phyloP scores from a whole-genome alignment of 1,140 invertebrate genomes.

The Hyles vespertilio region DNA sequence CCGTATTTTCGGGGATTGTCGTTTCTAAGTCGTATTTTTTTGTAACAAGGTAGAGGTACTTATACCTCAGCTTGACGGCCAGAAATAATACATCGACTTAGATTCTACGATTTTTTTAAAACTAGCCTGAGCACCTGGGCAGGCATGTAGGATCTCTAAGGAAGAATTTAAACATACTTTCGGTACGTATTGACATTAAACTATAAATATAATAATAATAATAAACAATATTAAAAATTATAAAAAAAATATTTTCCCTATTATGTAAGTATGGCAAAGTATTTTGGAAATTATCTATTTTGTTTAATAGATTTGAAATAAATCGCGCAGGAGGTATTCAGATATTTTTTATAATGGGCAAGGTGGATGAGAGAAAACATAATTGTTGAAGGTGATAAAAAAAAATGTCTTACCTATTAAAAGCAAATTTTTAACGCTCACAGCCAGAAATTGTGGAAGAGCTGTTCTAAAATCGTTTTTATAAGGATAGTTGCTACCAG shows the following conservation, averaged over 20 bases:
- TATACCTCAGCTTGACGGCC: no score
- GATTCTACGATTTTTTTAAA: no score
- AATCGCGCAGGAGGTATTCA: background rate
- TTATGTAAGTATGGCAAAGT: background rate
- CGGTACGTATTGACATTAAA: no score
- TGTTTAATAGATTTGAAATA: background rate
- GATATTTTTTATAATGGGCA: background rate
- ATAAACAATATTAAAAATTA: background rate
- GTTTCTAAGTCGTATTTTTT: no score
- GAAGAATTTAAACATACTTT: no score
- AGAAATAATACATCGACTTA: no score
- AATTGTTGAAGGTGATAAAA: background rate
- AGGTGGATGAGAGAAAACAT: background rate
- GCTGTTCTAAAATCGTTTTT: conserved; percentile 70
- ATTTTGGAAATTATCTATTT: background rate
- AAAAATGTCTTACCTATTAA: conserved; percentile 67
- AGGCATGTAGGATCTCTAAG: no score
- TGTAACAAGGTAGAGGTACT: no score
- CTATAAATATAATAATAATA: background rate
- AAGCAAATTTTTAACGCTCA: conserved; percentile 80
- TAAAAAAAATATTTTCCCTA: background rate
- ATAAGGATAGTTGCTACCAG: conserved; percentile 37
- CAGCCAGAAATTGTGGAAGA: conserved; percentile 79
- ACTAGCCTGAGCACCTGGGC: no score
- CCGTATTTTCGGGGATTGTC: no score